Base-by-base conservation (phyloP, 2,888 invertebrate genomes). In the Schrankia costaestrigalis region DNA sequence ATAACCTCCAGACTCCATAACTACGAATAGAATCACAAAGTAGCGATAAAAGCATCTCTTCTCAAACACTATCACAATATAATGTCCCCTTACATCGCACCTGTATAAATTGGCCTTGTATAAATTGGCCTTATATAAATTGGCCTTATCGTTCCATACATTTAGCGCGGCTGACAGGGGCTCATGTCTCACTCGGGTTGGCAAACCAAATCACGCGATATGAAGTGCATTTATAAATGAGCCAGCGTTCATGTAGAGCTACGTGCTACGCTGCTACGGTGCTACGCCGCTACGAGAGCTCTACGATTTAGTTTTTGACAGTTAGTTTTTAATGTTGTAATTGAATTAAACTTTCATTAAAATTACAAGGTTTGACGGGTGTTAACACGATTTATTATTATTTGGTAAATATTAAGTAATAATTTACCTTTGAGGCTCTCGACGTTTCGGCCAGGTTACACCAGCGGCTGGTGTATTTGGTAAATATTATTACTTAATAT, bases 131-230 rank as follows among this genome's bases (percentile, higher is more conserved):
- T 18, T 18, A 18, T 18, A 7, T 6, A 8, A 18, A n/a, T n/a
- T 8, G n/a, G 18, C n/a, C 18, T 51, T 60, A 61, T 60, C 55
- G 53, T 57, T 59, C 60, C 70, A 66, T 66, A 69, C 65, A 66
- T 70, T 65, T 46, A 52, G 41, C 46, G 44, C 40, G 40, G 48
- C 57, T 63, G 75, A 72, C 70, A 67, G 59, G 38, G 45, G 60
- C 59, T 68, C 72, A 62, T 75, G 71, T 64, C 70, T 71, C 69
- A 65, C 64, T 52, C 54, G 52, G 59, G 63, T 74, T 74, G 63
- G 72, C 71, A 70, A 77, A 74, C 73, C 76, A 75, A 78, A 78
- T 78, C 72, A 73, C 61, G 67, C 62, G 65, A 73, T 73, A 71
- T 68, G 63, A 68, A 52, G 52, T 50, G 47, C 60, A 61, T 58